These are phyloP conservation scores for Montifringilla adamsi DNA, from an alignment of 2,113 vertebrate genomes.

Conservation along the genomic window DNA sequence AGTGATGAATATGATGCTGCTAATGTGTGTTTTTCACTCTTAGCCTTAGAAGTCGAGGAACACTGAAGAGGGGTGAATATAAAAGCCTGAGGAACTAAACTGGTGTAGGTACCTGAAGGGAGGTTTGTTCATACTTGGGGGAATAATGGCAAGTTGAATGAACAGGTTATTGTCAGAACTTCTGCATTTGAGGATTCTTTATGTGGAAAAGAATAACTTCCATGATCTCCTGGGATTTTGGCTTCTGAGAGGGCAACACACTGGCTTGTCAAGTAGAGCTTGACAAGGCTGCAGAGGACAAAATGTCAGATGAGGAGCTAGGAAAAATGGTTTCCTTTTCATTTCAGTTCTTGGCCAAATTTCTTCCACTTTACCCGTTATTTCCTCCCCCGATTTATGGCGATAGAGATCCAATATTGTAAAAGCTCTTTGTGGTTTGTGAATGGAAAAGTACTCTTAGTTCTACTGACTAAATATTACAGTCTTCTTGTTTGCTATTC, in stretches of 20 bases:
- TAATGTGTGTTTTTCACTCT: not conserved
- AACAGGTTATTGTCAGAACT: not conserved
- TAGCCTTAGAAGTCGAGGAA: not conserved
- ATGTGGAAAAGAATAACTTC: not conserved
- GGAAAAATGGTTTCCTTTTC: not conserved
- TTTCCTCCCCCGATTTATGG: not conserved
- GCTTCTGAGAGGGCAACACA: not conserved
- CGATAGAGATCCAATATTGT: not conserved
- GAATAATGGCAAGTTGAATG: not conserved
- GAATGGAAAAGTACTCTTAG: conserved; percentile 11
- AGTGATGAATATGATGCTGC: not conserved
- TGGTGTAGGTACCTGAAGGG: not conserved
- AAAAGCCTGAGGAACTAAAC: not conserved
- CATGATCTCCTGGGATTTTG: not conserved
- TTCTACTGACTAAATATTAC: not conserved
- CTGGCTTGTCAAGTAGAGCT: not conserved
- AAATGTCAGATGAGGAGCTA: not conserved
- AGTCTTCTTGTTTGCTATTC: not conserved
- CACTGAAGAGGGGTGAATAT: not conserved
- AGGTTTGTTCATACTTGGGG: not conserved
- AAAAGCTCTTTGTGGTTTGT: conserved; percentile 25
- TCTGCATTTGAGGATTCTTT: not conserved
- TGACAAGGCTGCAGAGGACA: not conserved
- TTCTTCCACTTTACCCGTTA: not conserved
- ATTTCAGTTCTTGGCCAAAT: not conserved